Evolutionary conservation across 2,888 invertebrate genomes (phyloP).

Genomic region (Sinelater perroti): DNA sequence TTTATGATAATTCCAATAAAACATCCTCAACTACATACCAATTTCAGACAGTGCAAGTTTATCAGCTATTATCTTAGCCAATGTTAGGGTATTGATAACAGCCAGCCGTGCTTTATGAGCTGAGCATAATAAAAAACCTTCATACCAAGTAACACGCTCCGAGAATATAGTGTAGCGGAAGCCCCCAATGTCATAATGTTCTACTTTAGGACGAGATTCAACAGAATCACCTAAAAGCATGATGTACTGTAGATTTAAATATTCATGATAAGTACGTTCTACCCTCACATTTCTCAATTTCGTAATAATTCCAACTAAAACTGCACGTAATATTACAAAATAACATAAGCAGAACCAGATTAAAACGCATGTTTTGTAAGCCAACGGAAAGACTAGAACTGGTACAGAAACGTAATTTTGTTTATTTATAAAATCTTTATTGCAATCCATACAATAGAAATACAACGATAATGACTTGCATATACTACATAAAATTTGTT

Average conservation of each 20-base stretch:
- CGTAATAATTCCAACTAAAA: background rate
- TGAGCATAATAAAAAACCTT: conserved; percentile 15
- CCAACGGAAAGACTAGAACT: no score
- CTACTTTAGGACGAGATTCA: conserved; percentile 15
- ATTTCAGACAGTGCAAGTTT: conserved; percentile 8
- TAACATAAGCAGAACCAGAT: no score
- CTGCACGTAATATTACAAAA: no score
- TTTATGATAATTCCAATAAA: background rate
- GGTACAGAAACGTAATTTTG: no score
- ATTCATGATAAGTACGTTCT: background rate
- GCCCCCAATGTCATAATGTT: conserved; percentile 14
- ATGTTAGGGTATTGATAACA: background rate
- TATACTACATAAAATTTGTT: no score
- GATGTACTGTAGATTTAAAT: background rate
- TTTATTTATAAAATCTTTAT: no score
- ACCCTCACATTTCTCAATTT: background rate
- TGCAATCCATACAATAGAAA: no score
- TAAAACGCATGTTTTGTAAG: no score
- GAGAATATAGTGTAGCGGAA: conserved; percentile 17
- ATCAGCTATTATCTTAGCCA: conserved; percentile 1
- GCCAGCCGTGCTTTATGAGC: conserved; percentile 12
- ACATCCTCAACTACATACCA: background rate
- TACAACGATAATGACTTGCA: no score
- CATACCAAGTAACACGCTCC: conserved; percentile 18
- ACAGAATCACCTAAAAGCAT: no score